A percentile compares a stretch with the other conserved stretches of the same genome.
These are phyloP conservation scores for Drosophila murphyi DNA, from an alignment of 1,140 invertebrate species.

Conservation along the genomic window DNA sequence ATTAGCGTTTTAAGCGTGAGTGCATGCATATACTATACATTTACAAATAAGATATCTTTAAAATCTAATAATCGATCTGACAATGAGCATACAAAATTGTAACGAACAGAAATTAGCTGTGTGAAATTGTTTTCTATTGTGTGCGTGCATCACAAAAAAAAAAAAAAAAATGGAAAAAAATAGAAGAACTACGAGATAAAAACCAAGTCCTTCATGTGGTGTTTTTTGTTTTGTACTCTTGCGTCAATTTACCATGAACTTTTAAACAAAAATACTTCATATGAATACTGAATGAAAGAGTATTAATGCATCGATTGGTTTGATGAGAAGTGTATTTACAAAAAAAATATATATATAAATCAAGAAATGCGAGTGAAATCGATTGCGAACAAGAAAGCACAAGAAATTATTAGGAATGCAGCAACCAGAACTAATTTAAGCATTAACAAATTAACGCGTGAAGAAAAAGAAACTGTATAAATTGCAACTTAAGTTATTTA, in stretches of 20 bases:
- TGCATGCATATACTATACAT: slow-evolving; percentile 36
- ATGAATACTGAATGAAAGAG: slow-evolving; percentile 24
- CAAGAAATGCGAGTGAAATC: slow-evolving; percentile 38
- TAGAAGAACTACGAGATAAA: slow-evolving; percentile 3
- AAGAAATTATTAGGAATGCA: slow-evolving; percentile 66
- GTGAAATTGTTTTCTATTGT: slow-evolving; percentile 62
- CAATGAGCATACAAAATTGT: slow-evolving; percentile 58
- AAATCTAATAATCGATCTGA: slow-evolving; percentile 43
- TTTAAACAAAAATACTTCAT: slow-evolving; percentile 32
- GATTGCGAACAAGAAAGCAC: slow-evolving; percentile 65
- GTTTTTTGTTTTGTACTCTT: slow-evolving; percentile 42
- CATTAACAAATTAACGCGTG: slow-evolving; percentile 56
- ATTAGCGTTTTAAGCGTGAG: slow-evolving; percentile 44
- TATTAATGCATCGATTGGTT: slow-evolving; percentile 30
- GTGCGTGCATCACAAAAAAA: slow-evolving; percentile 26
- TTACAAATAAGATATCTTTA: slow-evolving; percentile 31
- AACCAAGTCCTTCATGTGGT: slow-evolving; percentile 32
- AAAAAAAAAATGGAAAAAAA: slow-evolving; percentile 8
- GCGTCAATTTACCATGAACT: slow-evolving; percentile 46
- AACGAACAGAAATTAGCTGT: slow-evolving; percentile 74
- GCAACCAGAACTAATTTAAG: slow-evolving; percentile 63
- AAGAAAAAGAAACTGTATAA: slow-evolving; percentile 67
- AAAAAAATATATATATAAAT: slow-evolving; percentile 45
- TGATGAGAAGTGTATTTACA: slow-evolving; percentile 45
- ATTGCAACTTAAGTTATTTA: slow-evolving; percentile 81